Evolutionary conservation across 1,140 invertebrate species (phyloP).

Genomic region (Penaeus chinensis): DNA sequence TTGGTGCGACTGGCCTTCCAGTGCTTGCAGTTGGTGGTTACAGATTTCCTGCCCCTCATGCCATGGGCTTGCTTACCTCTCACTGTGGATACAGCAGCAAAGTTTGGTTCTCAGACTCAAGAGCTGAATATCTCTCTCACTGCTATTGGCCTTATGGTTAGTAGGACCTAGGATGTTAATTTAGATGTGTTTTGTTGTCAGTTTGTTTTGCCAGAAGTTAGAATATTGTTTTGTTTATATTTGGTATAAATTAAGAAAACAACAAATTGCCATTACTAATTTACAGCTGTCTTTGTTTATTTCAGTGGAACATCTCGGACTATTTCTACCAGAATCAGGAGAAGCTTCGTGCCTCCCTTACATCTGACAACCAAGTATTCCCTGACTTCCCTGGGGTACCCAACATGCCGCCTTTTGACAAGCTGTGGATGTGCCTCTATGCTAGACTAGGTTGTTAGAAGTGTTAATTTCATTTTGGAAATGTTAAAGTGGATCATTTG

Average conservation of each 20-base stretch:
- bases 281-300: slow-evolving; percentile 39
- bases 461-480: slow-evolving; percentile 56
- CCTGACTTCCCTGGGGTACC: slow-evolving; percentile 85
- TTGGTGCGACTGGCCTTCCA: slow-evolving; percentile 94
- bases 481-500: too few species aligned
- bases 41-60: slow-evolving; percentile 92
- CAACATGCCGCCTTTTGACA: slow-evolving; percentile 90
- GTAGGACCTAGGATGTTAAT: slow-evolving; percentile 47
- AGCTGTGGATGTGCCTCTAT: slow-evolving; percentile 96
- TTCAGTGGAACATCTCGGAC: slow-evolving; percentile 97
- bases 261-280: slow-evolving; percentile 1
- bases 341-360: slow-evolving; percentile 80
- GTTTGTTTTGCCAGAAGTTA: background rate
- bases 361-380: slow-evolving; percentile 77
- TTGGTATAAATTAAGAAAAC: background rate
- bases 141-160: slow-evolving; percentile 94
- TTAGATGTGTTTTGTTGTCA: slow-evolving; percentile 20
- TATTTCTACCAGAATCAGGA: slow-evolving; percentile 96
- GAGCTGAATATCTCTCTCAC: slow-evolving; percentile 99
- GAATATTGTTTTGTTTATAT: slow-evolving; percentile 22
- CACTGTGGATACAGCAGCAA: slow-evolving; percentile 93
- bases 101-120: slow-evolving; percentile 95
- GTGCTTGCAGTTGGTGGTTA: slow-evolving; percentile 95
- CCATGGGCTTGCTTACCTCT: slow-evolving; percentile 87
- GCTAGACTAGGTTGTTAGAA: slow-evolving; percentile 77